Base-by-base conservation (phyloP, 2,888 invertebrate genomes). In the Oligia latruncula region DNA sequence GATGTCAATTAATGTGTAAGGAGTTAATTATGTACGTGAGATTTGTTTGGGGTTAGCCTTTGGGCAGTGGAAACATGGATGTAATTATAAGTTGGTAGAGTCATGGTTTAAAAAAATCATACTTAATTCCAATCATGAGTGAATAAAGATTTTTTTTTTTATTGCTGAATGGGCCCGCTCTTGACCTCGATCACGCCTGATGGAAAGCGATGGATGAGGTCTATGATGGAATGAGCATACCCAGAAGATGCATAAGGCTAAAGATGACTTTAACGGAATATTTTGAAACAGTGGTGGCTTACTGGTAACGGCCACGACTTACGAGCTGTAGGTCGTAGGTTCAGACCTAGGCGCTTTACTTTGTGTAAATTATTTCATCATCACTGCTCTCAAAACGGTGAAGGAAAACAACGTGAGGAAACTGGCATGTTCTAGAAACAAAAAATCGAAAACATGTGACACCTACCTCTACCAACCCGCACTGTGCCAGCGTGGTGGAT, bases 1-100 rank as follows among this genome's bases (percentile, higher is more conserved):
- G 68, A 85, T 83, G 80, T 83, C 81, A 87, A 84, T 88, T 87
- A 89, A 81, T 85, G 77, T 84, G 72, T 80, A 85, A 78, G 77
- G 80, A 80, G 75, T 78, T 87, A 82, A 87, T 88, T 87, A 84
- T 79, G 77, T 74, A 74, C 35, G 67, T 76, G 29, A 52, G 52
- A 46, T 74, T 46, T 76, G 58, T 82, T 71, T 68, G 52, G 65
- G 52, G 70, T 71, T 43, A 82, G 58, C 2, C 29, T 58, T 40
- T 35, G 4, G 17, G 11, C 17, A 11, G 2, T 23, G 17, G 5
- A 65, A 23, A 64, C 11, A 8, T 20, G 8, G 4, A 43, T 52
- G 13, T 2, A 40, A 78, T 58, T 46, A 4, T 13, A 17, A 17
- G 9, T 13, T 43, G 3, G 29, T 40, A 2, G 6, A 71, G 11